Conservation (phyloP, 2,888 invertebrate genomes). For the Thumatha senex region DNA sequence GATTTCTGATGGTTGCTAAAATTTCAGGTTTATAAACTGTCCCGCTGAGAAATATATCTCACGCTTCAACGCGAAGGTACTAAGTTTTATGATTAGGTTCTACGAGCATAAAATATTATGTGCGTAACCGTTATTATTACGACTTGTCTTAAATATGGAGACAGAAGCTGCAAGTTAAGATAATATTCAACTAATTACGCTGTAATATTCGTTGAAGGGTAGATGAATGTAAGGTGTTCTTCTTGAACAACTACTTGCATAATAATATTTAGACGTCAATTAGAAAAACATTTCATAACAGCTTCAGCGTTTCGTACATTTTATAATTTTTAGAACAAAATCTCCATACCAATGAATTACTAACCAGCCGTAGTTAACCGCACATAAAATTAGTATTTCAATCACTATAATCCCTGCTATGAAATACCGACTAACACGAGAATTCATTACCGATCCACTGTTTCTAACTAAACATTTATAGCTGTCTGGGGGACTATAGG, state of each 20-base stretch:
- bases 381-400: too few species aligned
- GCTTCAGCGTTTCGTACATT: too few species aligned
- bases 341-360: too few species aligned
- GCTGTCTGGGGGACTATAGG: background rate
- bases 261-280: too few species aligned
- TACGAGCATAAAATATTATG: constrained; percentile 31
- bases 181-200: constrained; percentile 30
- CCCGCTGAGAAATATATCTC: constrained; percentile 7
- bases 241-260: background rate
- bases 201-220: constrained; percentile 14
- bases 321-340: too few species aligned
- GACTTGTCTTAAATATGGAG: constrained; percentile 13
- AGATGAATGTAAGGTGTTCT: background rate
- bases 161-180: constrained; percentile 15
- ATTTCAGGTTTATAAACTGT: background rate
- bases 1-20: background rate
- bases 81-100: constrained; percentile 28
- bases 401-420: too few species aligned
- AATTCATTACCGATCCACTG: too few species aligned
- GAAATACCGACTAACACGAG: too few species aligned
- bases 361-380: too few species aligned
- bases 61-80: constrained; percentile 15
- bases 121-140: constrained; percentile 26
- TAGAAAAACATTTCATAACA: too few species aligned
- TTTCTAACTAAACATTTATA: too few species aligned